Evolutionary conservation across 2,113 vertebrate genomes (phyloP).

Genomic region (Clarias magur): DNA sequence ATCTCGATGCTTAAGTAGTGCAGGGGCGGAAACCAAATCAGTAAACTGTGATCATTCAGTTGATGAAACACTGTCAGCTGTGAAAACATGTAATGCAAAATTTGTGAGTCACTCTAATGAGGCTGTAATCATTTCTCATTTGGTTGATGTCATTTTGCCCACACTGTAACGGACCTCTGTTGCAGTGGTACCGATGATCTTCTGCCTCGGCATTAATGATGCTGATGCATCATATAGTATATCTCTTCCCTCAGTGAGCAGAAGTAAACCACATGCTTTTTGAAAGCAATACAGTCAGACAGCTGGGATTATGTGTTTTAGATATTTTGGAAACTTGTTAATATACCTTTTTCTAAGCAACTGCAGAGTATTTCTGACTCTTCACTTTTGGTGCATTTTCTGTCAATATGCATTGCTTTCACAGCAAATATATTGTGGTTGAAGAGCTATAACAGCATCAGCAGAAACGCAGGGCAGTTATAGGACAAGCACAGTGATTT

Average conservation of each 20-base stretch:
- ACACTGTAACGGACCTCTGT: constrained; percentile 26
- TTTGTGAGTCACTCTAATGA: constrained; percentile 51
- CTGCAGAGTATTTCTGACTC: not conserved
- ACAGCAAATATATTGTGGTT: constrained; percentile 47
- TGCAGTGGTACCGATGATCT: constrained; percentile 27
- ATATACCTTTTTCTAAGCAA: not conserved
- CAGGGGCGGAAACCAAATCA: constrained; percentile 12
- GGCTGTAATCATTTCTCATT: constrained; percentile 58
- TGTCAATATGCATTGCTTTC: constrained; percentile 47
- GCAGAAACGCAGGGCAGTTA: constrained; percentile 51
- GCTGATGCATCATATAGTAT: constrained; percentile 41
- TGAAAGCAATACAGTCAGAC: not conserved
- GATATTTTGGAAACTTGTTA: constrained; percentile 1
- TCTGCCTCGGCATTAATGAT: constrained; percentile 30
- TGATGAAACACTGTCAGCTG: constrained; percentile 60
- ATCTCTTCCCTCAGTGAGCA: constrained; percentile 6
- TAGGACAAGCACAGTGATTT: constrained; percentile 64
- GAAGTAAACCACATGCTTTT: not conserved
- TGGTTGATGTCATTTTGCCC: constrained; percentile 44
- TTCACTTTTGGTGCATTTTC: constrained; percentile 28
- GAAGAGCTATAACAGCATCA: constrained; percentile 62
- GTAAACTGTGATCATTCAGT: constrained; percentile 51
- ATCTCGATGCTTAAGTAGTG: constrained; percentile 2
- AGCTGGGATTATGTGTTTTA: constrained; percentile 12
- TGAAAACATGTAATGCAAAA: constrained; percentile 42